Conservation (phyloP, 2,113 vertebrate species). For the Copsychus sechellarum region DNA sequence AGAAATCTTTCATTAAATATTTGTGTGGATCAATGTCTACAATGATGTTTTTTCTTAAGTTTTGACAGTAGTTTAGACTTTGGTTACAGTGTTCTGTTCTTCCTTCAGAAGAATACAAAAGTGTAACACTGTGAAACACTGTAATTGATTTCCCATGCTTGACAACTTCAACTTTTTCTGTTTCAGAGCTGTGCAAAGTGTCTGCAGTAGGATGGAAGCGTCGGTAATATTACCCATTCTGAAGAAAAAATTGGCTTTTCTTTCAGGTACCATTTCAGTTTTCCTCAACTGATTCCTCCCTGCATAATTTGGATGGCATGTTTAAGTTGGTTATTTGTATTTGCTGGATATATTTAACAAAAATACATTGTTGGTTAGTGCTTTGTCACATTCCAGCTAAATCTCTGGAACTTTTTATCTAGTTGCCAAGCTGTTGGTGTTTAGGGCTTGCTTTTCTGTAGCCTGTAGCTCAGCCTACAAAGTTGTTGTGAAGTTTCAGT, state of each 20-base stretch:
- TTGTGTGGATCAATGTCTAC: neutral
- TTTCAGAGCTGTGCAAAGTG: constrained; percentile 68
- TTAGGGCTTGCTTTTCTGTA: neutral
- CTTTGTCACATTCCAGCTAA: neutral
- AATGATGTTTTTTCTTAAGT: neutral
- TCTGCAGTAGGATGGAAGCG: constrained; percentile 85
- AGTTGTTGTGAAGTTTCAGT: neutral
- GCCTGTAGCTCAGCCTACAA: neutral
- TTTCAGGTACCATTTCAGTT: constrained; percentile 86
- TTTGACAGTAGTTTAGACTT: neutral
- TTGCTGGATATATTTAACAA: neutral
- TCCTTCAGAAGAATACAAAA: neutral
- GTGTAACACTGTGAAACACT: neutral
- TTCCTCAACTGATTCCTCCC: neutral
- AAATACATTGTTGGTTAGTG: neutral
- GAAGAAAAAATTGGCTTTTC: constrained; percentile 96
- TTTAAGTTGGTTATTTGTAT: neutral
- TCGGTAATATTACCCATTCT: constrained; percentile 89
- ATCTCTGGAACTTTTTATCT: neutral
- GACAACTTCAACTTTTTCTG: constrained; percentile 46
- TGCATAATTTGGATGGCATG: neutral
- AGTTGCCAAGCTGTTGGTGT: neutral
- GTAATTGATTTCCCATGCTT: neutral
- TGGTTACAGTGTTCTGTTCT: neutral
- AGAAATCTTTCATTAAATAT: neutral